Conservation (phyloP, 2,113 vertebrate genomes). For the Pampusana beccarii region DNA sequence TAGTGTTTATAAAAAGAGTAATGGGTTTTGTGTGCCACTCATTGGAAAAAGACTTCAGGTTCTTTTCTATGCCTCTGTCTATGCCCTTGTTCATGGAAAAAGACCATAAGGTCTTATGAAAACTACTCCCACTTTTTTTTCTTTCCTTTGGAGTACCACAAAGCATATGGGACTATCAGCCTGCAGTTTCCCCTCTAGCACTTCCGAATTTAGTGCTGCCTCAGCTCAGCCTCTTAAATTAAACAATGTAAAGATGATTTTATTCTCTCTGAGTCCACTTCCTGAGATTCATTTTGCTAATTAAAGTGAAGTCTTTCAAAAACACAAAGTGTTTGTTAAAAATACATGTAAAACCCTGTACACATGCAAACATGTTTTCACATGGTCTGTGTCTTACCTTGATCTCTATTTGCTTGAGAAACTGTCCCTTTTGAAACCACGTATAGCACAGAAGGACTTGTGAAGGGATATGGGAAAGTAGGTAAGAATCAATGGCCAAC, state of each 20-base stretch:
- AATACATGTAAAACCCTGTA: not conserved
- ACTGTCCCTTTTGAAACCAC: not conserved
- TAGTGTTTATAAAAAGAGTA: not conserved
- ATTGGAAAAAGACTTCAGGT: not conserved
- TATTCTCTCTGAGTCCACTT: not conserved
- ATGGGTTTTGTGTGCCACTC: not conserved
- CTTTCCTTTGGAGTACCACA: not conserved
- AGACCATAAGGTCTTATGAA: not conserved
- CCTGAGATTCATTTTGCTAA: not conserved
- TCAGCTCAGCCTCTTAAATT: not conserved
- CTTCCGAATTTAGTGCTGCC: not conserved
- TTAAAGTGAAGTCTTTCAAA: not conserved
- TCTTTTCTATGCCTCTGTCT: not conserved
- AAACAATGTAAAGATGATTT: not conserved
- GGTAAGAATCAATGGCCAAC: not conserved
- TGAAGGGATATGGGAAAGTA: not conserved
- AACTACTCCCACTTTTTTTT: not conserved
- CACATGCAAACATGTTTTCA: not conserved
- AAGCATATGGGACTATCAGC: not conserved
- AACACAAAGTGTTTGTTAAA: not conserved
- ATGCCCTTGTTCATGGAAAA: not conserved
- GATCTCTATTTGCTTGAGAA: not conserved
- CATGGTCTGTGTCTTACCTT: not conserved
- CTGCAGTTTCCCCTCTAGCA: not conserved
- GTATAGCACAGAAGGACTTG: not conserved